phyloP scores from a whole-genome alignment of 1,140 invertebrate genomes.

The Bathynomus jamesi region DNA sequence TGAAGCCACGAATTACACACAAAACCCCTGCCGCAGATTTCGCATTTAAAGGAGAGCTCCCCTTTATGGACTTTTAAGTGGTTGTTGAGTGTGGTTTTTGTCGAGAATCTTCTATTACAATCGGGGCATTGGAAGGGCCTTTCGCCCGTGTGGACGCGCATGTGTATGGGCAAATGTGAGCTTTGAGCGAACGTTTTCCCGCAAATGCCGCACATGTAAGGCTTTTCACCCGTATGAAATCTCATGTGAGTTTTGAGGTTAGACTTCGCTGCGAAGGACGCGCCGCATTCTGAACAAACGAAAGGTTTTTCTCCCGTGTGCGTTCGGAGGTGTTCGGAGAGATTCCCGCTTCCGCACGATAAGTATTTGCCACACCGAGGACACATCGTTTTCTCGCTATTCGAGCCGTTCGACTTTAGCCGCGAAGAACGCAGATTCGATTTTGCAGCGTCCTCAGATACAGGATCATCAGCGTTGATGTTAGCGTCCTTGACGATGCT shows the following conservation, averaged over 20 bases:
- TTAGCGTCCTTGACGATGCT: not conserved
- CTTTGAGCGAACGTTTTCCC: conserved; percentile 46
- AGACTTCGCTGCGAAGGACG: conserved; percentile 29
- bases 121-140: conserved; percentile 6
- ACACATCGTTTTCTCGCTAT: not conserved
- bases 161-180: conserved; percentile 16
- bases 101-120: conserved; percentile 7
- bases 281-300: conserved; percentile 37
- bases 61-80: conserved; percentile 8
- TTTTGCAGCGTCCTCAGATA: not conserved
- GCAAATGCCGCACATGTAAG: conserved; percentile 46
- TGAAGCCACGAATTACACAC: not conserved
- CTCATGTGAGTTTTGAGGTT: conserved; percentile 36
- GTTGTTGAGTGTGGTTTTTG: not conserved
- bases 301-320: conserved; percentile 39
- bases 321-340: conserved; percentile 13
- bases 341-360: not conserved
- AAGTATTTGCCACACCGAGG: not conserved
- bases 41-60: conserved; percentile 11
- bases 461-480: not conserved
- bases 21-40: conserved; percentile 7
- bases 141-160: conserved; percentile 13
- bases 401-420: not conserved
- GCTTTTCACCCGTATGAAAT: conserved; percentile 33
- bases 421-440: too few species aligned